phyloP scores from a whole-genome alignment of 2,113 vertebrate species.

The Caloenas nicobarica region DNA sequence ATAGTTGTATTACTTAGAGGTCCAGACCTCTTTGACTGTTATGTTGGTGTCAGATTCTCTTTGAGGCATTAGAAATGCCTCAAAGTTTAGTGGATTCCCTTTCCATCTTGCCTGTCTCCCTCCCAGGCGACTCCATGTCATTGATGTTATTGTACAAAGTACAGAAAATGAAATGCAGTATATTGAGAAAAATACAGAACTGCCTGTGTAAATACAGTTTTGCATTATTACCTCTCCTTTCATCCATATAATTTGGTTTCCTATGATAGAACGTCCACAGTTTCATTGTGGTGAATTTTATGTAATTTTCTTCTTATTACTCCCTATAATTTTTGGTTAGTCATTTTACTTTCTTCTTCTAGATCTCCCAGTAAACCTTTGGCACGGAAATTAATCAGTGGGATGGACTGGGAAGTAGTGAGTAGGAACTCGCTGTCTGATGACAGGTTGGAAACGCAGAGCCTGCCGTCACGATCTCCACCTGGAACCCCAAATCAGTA shows the following conservation, averaged over 20 bases:
- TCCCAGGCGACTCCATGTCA: background rate
- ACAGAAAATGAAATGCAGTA: background rate
- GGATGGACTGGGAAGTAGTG: conserved; percentile 93
- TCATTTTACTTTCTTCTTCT: conserved; percentile 39
- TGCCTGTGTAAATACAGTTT: background rate
- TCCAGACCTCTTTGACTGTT: background rate
- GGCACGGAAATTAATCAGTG: conserved; percentile 87
- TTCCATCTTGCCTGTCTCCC: background rate
- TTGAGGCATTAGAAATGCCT: background rate
- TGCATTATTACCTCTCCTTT: background rate
- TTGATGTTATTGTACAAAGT: background rate
- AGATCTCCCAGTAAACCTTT: conserved; percentile 97
- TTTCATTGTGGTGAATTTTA: background rate
- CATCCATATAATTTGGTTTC: background rate
- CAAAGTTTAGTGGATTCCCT: background rate
- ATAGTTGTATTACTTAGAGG: background rate
- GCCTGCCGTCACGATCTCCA: conserved; percentile 94
- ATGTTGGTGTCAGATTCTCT: background rate
- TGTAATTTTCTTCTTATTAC: background rate
- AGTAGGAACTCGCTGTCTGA: conserved; percentile 95
- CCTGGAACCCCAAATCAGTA: conserved; percentile 97
- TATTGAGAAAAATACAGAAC: background rate
- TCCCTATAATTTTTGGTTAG: background rate
- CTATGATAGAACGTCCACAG: background rate
- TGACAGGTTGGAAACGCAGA: conserved; percentile 95